Evolutionary conservation across 37 sponge, comb jelly and placozoan genomes (phyloP).

Genomic region (Cladorhizidae sp.): DNA sequence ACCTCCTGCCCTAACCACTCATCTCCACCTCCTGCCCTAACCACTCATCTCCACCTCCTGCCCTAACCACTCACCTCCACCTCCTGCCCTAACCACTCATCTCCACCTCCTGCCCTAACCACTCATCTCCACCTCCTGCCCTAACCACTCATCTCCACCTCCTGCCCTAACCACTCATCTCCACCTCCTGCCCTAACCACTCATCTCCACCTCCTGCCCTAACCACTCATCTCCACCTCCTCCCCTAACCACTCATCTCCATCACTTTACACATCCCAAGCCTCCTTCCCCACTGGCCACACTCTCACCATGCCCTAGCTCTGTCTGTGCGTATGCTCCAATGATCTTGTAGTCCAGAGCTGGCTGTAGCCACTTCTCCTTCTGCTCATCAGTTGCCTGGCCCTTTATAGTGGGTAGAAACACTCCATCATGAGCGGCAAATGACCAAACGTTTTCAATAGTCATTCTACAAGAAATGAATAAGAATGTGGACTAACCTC

Average conservation of each 20-base stretch:
- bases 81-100: no score
- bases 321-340: constrained; percentile 94
- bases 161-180: not conserved
- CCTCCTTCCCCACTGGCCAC: no score
- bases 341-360: constrained; percentile 72
- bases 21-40: not conserved
- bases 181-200: not conserved
- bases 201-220: not conserved
- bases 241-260: not conserved
- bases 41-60: not conserved
- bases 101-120: constrained; percentile 85
- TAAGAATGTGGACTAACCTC: constrained; percentile 55
- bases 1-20: not conserved
- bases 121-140: no score
- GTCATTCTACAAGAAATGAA: no score
- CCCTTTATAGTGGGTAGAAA: constrained; percentile 20
- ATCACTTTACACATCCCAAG: not conserved
- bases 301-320: constrained; percentile 88
- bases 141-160: no score
- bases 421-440: not conserved
- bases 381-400: constrained; percentile 85
- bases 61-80: not conserved
- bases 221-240: not conserved
- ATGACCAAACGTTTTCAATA: no score
- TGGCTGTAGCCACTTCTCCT: constrained; percentile 78